Percentiles rank a stretch among this genome's conserved stretches.
Evolutionary conservation across 2,797 vertebrate genomes (phyloP).

Genomic region (Rhynchotus rufescens): DNA sequence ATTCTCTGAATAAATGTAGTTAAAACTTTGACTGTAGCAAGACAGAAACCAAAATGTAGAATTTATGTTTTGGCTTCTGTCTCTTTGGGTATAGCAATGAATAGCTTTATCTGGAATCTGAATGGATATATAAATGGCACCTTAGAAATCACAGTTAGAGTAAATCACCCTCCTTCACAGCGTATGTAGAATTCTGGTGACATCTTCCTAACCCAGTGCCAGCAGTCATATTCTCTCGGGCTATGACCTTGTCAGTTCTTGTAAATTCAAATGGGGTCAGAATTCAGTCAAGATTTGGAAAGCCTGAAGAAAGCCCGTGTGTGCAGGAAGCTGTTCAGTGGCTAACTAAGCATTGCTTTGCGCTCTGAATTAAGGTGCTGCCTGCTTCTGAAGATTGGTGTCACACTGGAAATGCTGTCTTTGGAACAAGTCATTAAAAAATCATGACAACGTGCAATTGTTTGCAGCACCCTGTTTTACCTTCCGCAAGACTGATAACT

Average conservation of each 20-base stretch:
- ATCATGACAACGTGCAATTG: background rate
- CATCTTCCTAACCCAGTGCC: conserved; percentile 62
- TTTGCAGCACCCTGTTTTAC: background rate
- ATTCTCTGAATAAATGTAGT: background rate
- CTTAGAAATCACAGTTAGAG: conserved; percentile 15
- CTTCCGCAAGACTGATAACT: rapidly evolving
- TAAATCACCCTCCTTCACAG: conserved; percentile 29
- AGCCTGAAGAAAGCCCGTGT: background rate
- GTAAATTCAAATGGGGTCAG: conserved; percentile 10
- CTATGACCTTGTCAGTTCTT: conserved; percentile 48
- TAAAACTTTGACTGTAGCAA: background rate
- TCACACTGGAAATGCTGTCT: background rate
- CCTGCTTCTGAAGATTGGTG: background rate
- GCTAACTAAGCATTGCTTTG: background rate
- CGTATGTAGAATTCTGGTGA: conserved; percentile 54
- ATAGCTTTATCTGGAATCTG: background rate
- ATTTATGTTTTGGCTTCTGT: background rate
- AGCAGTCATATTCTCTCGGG: conserved; percentile 43
- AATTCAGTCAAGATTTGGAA: background rate
- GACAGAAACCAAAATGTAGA: background rate
- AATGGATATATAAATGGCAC: background rate
- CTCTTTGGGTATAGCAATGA: background rate
- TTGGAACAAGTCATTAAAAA: background rate
- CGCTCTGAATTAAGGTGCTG: background rate
- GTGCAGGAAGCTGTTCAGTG: background rate